A percentile compares a stretch with the other conserved stretches of the same genome.
Conservation (phyloP, 2,113 vertebrate species). For the Piaya cayana region DNA sequence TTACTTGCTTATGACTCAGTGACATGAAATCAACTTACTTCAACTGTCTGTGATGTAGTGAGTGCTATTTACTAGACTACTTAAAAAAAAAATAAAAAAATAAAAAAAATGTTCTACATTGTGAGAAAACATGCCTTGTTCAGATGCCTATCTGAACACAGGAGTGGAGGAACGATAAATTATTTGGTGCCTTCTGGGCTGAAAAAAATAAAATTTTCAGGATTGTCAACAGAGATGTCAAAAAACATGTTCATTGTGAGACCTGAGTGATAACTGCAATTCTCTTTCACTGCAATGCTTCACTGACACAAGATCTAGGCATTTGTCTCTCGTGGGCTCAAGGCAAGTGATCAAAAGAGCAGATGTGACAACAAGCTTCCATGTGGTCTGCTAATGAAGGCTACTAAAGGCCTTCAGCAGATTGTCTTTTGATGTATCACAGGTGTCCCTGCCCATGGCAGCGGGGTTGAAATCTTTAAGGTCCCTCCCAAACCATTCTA, state of each 20-base stretch:
- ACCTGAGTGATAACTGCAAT: not conserved
- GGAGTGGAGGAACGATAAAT: not conserved
- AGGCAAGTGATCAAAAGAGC: not conserved
- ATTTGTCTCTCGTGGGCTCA: not conserved
- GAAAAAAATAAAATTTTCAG: not conserved
- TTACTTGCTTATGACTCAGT: slow-evolving; percentile 1
- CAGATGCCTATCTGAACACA: not conserved
- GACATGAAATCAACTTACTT: not conserved
- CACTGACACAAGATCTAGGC: not conserved
- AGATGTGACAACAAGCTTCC: not conserved
- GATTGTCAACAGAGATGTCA: not conserved
- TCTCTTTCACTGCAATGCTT: not conserved
- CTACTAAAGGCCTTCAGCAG: not conserved
- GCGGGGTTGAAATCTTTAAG: too few relatives aligned
- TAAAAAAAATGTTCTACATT: not conserved
- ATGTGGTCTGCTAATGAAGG: not conserved
- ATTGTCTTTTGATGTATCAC: not conserved
- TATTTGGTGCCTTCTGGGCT: not conserved
- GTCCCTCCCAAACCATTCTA: too few relatives aligned
- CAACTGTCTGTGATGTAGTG: not conserved
- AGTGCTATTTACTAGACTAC: not conserved
- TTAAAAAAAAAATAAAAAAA: not conserved
- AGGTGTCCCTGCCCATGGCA: too few relatives aligned
- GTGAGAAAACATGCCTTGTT: not conserved
- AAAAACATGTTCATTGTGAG: not conserved